phyloP scores from a whole-genome alignment of 2,113 vertebrate species.

The Hiodon alosoides region DNA sequence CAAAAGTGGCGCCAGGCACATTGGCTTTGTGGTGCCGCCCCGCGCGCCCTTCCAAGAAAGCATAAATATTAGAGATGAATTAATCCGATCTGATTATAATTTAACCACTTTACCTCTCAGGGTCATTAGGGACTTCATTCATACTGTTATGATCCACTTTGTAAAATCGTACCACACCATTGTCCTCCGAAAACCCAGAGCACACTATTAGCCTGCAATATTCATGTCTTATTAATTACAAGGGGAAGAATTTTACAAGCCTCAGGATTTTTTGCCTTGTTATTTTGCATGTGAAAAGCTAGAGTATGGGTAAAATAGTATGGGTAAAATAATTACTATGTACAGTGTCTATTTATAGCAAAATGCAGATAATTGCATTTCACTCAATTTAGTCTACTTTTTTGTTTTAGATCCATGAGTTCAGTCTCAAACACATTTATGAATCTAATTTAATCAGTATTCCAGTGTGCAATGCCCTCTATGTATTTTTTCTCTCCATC shows the following conservation, averaged over 20 bases:
- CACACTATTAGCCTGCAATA: constrained; percentile 41
- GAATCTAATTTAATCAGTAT: too few relatives aligned
- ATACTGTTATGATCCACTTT: constrained; percentile 75
- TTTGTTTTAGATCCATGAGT: too few relatives aligned
- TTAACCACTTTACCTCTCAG: constrained; percentile 88
- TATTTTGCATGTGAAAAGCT: too few relatives aligned
- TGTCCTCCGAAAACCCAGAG: constrained; percentile 11
- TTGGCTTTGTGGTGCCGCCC: constrained; percentile 89
- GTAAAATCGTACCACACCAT: constrained; percentile 66
- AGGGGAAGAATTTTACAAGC: constrained; percentile 44
- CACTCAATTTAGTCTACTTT: too few relatives aligned
- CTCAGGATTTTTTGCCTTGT: constrained; percentile 27
- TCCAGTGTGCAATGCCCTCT: too few relatives aligned
- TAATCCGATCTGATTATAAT: constrained; percentile 97
- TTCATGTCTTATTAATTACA: constrained; percentile 58
- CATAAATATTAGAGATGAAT: constrained; percentile 99
- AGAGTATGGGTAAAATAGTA: too few relatives aligned
- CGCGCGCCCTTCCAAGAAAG: constrained; percentile 83
- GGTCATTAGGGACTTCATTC: constrained; percentile 64
- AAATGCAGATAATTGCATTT: too few relatives aligned
- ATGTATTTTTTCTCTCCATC: too few relatives aligned
- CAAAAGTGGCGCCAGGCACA: constrained; percentile 82
- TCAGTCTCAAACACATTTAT: too few relatives aligned
- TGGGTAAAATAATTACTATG: too few relatives aligned
- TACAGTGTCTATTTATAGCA: too few relatives aligned